These are phyloP conservation scores for Myotis yumanensis DNA, from an alignment of 2,113 vertebrate species.

Conservation along the genomic window DNA sequence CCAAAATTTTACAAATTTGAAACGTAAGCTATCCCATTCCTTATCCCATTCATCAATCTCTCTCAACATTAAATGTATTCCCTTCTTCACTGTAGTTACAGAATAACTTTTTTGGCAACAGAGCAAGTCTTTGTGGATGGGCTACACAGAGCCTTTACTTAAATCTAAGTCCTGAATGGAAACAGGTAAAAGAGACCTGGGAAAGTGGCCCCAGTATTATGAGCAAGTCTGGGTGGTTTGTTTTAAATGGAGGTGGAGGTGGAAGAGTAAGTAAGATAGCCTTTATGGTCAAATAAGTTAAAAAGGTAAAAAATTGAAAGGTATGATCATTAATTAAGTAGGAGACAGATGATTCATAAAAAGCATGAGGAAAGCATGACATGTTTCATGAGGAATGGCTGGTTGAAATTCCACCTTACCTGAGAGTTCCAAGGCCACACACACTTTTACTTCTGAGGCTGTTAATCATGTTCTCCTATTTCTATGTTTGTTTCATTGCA, in stretches of 20 bases:
- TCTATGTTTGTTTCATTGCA: neutral
- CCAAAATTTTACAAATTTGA: constrained; percentile 10
- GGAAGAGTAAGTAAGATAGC: neutral
- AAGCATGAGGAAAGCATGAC: neutral
- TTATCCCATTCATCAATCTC: constrained; percentile 25
- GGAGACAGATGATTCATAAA: neutral
- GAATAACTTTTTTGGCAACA: constrained; percentile 56
- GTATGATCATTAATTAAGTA: neutral
- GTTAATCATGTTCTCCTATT: neutral
- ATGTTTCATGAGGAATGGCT: neutral
- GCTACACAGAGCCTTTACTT: constrained; percentile 58
- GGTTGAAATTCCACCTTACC: neutral
- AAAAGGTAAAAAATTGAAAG: neutral
- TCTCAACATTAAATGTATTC: constrained; percentile 39
- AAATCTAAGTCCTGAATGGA: constrained; percentile 44
- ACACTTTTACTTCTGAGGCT: neutral
- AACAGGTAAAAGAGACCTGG: constrained; percentile 32
- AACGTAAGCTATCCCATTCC: neutral
- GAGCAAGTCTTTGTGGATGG: constrained; percentile 53
- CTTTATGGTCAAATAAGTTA: neutral
- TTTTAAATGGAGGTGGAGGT: neutral
- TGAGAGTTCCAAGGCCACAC: neutral
- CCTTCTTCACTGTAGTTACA: constrained; percentile 62
- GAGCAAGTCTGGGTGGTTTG: constrained; percentile 27
- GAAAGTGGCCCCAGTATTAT: constrained; percentile 38